Evolutionary conservation across 2,888 invertebrate genomes (phyloP).

Genomic region (Caenorhabditis macrosperma): DNA sequence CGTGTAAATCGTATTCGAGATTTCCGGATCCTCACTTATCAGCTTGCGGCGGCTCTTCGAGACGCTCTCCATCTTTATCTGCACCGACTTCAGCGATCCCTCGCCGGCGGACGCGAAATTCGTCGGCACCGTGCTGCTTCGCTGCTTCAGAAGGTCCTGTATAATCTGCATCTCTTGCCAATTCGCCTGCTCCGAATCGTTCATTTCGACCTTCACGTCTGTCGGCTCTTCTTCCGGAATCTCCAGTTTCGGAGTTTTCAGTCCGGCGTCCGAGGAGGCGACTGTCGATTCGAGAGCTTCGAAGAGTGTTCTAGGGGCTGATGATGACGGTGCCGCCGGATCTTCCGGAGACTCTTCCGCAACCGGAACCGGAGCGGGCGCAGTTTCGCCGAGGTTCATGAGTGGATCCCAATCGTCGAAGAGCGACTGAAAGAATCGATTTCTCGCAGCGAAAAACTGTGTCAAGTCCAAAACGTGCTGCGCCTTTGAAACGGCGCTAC

Average conservation of each 20-base stretch:
- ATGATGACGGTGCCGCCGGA: no score
- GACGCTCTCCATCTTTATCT: neutral
- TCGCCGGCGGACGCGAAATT: neutral
- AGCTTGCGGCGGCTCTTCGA: neutral
- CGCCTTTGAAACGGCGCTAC: no score
- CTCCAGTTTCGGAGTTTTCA: conserved; percentile 29
- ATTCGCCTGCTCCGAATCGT: neutral
- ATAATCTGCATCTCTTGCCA: conserved; percentile 8
- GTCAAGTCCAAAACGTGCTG: no score
- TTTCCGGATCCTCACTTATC: conserved; percentile 18
- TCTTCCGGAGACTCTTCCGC: no score
- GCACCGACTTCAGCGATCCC: neutral
- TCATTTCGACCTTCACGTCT: neutral
- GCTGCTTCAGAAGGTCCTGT: conserved; percentile 5
- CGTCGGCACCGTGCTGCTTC: no score
- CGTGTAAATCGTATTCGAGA: conserved; percentile 9
- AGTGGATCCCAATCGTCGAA: conserved; percentile 26
- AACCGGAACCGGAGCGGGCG: neutral
- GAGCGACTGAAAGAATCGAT: no score
- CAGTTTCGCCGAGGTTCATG: neutral
- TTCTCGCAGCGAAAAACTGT: no score
- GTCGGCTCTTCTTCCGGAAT: neutral
- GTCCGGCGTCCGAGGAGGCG: no score
- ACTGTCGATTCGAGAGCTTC: no score
- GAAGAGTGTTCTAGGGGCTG: no score